Evolutionary conservation across 2,888 invertebrate species (phyloP).

Genomic region (Chloromyia formosa): DNA sequence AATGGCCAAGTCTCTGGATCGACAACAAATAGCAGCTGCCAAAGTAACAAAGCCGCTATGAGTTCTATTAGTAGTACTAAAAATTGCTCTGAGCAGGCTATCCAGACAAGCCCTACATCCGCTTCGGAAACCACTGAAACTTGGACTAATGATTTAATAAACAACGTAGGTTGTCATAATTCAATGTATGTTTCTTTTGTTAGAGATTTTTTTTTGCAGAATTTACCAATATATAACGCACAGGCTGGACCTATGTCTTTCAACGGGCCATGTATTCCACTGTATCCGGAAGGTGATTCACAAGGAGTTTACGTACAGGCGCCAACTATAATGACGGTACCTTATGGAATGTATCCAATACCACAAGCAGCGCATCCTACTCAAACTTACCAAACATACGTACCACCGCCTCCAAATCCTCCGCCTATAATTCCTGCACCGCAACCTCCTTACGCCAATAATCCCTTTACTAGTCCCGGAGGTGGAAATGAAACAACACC

Average conservation of each 20-base stretch:
- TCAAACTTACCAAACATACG: slow-evolving; percentile 46
- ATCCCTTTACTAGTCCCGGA: slow-evolving; percentile 32
- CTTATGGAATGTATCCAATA: slow-evolving; percentile 54
- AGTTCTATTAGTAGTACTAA: neutral
- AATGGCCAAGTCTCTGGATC: slow-evolving; percentile 19
- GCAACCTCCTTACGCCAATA: slow-evolving; percentile 45
- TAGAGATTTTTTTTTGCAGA: neutral
- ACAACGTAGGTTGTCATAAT: neutral
- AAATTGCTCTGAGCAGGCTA: slow-evolving; percentile 46
- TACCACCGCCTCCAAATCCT: slow-evolving; percentile 44
- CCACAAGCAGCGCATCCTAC: slow-evolving; percentile 50
- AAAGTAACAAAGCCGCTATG: slow-evolving; percentile 24
- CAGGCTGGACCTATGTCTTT: slow-evolving; percentile 30
- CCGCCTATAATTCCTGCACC: slow-evolving; percentile 47
- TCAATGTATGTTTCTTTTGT: neutral
- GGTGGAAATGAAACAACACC: slow-evolving; percentile 26
- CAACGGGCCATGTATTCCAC: slow-evolving; percentile 36
- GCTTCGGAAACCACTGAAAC: slow-evolving; percentile 45
- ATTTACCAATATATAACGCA: slow-evolving; percentile 5
- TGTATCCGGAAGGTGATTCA: slow-evolving; percentile 38
- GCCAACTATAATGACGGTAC: slow-evolving; percentile 50
- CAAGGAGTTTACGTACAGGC: slow-evolving; percentile 42
- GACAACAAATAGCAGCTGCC: slow-evolving; percentile 19
- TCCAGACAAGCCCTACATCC: slow-evolving; percentile 52
- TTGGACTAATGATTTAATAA: slow-evolving; percentile 36